phyloP scores from a whole-genome alignment of 1,140 invertebrate genomes.

The Idris sp. region DNA sequence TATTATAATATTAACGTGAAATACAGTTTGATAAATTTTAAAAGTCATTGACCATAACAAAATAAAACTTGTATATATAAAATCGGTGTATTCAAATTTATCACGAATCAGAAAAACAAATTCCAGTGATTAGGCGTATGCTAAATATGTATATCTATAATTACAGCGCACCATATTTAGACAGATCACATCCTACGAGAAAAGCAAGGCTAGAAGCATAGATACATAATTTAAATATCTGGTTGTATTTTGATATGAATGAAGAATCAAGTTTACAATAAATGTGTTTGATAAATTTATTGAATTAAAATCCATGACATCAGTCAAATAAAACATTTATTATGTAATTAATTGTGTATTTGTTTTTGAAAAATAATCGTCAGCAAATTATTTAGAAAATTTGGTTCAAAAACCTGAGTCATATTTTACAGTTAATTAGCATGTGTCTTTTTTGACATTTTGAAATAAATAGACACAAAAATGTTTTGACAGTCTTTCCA shows the following conservation, averaged over 20 bases:
- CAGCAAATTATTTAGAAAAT: too few species aligned
- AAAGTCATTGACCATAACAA: slow-evolving; percentile 3
- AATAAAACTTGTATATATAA: background rate
- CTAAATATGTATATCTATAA: slow-evolving; percentile 39
- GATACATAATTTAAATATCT: slow-evolving; percentile 46
- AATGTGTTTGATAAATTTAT: background rate
- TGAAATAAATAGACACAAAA: too few species aligned
- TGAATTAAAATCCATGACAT: too few species aligned
- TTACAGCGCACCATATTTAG: slow-evolving; percentile 70
- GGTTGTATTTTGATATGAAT: slow-evolving; percentile 11
- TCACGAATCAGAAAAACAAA: slow-evolving; percentile 5
- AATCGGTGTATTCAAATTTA: slow-evolving; percentile 1
- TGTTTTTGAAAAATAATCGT: too few species aligned
- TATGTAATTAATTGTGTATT: too few species aligned
- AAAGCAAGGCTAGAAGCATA: slow-evolving; percentile 34
- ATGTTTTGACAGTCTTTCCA: too few species aligned
- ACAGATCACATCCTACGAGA: slow-evolving; percentile 71
- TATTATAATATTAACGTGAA: too few species aligned
- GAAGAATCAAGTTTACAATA: slow-evolving; percentile 7
- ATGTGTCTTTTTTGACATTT: too few species aligned
- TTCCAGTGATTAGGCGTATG: slow-evolving; percentile 50
- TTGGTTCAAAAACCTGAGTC: too few species aligned
- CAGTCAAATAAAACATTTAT: too few species aligned
- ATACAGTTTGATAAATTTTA: too few species aligned
- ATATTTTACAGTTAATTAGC: too few species aligned